Evolutionary conservation across 1,140 invertebrate species (phyloP), one percentile per base, ranked within the genome.

Genomic region (Drosophila ananassae): DNA sequence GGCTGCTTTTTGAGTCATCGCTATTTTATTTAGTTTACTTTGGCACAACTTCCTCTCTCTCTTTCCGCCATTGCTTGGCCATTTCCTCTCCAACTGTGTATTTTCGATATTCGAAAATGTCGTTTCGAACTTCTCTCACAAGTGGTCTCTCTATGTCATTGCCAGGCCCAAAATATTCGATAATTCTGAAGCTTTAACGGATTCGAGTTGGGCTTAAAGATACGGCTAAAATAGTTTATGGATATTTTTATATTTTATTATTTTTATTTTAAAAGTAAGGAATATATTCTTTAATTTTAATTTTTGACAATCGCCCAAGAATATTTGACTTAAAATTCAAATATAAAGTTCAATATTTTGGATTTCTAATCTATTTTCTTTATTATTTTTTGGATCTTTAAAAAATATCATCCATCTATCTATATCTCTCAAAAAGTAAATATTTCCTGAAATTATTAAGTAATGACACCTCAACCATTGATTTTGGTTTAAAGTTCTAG

Each of bases 1-100:
- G 57, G 12, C 56, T 50, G 46, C 37, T 55, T 73, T 84, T 85
- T 84, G 77, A 84, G 73, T 84, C 81, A 85, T 85, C 81, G 56
- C 39, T 39, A 59, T 25, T 83, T 83, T 72, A 80, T 77, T 73
- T 84, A 77, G 79, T 84, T 55, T 75, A 59, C 50, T 68, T 56
- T 55, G 39, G 44, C 30, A 48, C 53, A 44, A 50, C 46, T 58
- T 51, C 32, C 57, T 41, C 25, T 55, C 24, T 6, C 30, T 25
- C 39, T 22, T 3, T 50, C 25, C 4, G n/a, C 13, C 55, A 22
- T 13, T 25, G 17, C 41, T 21, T 21, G 39, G 39, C 8, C 41
- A 13, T 24, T n/a, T 37, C 12, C 34, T 39, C 24, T 22, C 22
- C 10, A 21, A 1, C 13, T 44, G 10, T 1, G 10, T 10, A 7